A percentile compares a stretch with the other conserved stretches of the same genome.
phyloP scores from a whole-genome alignment of 1,140 invertebrate species.

The Leptinotarsa defecta region DNA sequence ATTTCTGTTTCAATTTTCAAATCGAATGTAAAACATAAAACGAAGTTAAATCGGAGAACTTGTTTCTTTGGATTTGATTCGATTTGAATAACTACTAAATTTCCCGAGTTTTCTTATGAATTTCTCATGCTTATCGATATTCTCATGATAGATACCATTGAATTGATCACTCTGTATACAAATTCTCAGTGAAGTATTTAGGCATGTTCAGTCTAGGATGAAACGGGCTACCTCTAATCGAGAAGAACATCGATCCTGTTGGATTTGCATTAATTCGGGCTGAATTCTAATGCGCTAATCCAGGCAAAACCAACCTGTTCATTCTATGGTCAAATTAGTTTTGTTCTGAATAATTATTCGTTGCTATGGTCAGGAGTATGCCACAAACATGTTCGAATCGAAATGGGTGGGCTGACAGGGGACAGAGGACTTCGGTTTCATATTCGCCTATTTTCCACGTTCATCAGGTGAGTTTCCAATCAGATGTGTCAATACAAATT shows the following conservation, averaged over 20 bases:
- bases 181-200: too few species aligned
- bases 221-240: neutral
- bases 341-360: slow-evolving; percentile 20
- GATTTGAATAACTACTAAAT: too few species aligned
- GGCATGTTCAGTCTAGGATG: too few species aligned
- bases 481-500: neutral
- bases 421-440: neutral
- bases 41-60: too few species aligned
- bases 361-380: slow-evolving; percentile 14
- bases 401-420: neutral
- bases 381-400: slow-evolving; percentile 3
- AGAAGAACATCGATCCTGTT: neutral
- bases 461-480: neutral
- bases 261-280: slow-evolving; percentile 20
- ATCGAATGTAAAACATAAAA: too few species aligned
- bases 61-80: too few species aligned
- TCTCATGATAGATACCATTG: too few species aligned
- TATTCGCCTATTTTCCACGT: neutral
- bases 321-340: slow-evolving; percentile 17
- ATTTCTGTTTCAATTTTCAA: too few species aligned
- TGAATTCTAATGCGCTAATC: slow-evolving; percentile 15
- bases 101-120: too few species aligned
- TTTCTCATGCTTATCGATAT: too few species aligned
- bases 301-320: slow-evolving; percentile 14
- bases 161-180: too few species aligned